phyloP scores from a whole-genome alignment of 1,140 invertebrate genomes.

The Aphelinus certus region DNA sequence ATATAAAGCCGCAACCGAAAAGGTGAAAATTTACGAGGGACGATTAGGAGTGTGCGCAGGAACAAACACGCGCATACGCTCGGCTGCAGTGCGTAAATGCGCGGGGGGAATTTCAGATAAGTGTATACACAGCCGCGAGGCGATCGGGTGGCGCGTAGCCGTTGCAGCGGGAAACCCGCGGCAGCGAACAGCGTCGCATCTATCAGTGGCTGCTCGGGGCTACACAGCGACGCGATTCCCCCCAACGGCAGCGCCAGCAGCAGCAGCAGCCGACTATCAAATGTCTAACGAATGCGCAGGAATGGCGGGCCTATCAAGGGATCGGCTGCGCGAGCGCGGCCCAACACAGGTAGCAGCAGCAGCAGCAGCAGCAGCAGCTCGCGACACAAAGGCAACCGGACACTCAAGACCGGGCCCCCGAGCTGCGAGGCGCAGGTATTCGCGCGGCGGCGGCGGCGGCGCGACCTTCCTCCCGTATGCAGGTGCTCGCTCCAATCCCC shows the following conservation, averaged over 20 bases:
- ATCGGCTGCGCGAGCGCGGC: constrained; percentile 51
- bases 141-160: neutral
- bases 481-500: neutral
- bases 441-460: neutral
- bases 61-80: neutral
- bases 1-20: constrained; percentile 20
- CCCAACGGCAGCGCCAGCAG: neutral
- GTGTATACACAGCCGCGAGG: neutral
- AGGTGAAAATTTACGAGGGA: constrained; percentile 33
- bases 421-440: constrained; percentile 30
- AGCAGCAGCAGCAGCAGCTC: too few relatives aligned
- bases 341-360: constrained; percentile 62
- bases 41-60: constrained; percentile 4
- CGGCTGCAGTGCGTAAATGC: constrained; percentile 3
- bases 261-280: constrained; percentile 59
- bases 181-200: constrained; percentile 6
- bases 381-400: constrained; percentile 61
- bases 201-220: constrained; percentile 6
- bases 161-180: neutral
- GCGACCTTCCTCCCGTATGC: constrained; percentile 27
- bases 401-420: constrained; percentile 44
- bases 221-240: too few relatives aligned
- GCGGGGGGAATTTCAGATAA: neutral
- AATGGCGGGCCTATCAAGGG: constrained; percentile 63
- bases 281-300: constrained; percentile 65